A percentile compares a stretch with the other conserved stretches of the same genome.
Conservation (phyloP, 2,113 vertebrate species). For the Calyptomena viridis region DNA sequence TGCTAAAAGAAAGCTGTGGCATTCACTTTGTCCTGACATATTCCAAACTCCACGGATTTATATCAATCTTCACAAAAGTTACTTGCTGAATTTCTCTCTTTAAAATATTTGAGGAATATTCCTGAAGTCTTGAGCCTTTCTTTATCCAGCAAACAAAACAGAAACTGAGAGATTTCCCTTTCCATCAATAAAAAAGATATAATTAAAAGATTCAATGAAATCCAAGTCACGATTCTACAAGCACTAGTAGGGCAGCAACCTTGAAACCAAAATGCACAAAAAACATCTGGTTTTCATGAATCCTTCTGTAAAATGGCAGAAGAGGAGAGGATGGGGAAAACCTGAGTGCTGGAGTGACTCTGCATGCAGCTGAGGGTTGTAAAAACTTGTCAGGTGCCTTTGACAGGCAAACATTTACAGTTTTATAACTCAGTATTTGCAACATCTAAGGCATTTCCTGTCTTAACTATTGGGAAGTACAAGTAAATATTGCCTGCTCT, state of each 20-base stretch:
- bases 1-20: neutral
- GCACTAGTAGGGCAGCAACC: neutral
- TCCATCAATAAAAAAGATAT: neutral
- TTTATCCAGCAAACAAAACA: neutral
- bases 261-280: neutral
- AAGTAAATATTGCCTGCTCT: constrained; percentile 51
- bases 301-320: neutral
- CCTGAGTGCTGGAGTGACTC: neutral
- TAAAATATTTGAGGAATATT: neutral
- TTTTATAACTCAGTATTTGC: constrained; percentile 61
- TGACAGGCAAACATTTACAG: constrained; percentile 21
- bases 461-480: constrained; percentile 32
- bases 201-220: neutral
- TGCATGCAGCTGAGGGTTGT: neutral
- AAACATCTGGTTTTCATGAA: neutral
- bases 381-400: constrained; percentile 39
- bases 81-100: neutral
- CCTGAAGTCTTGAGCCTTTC: neutral
- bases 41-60: neutral
- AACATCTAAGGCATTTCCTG: constrained; percentile 66
- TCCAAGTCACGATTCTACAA: neutral
- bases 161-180: neutral
- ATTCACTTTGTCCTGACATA: neutral
- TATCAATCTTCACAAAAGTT: neutral
- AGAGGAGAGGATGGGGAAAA: neutral